Conservation (phyloP, 2,797 vertebrate genomes). For the Fistularia tabacaria region DNA sequence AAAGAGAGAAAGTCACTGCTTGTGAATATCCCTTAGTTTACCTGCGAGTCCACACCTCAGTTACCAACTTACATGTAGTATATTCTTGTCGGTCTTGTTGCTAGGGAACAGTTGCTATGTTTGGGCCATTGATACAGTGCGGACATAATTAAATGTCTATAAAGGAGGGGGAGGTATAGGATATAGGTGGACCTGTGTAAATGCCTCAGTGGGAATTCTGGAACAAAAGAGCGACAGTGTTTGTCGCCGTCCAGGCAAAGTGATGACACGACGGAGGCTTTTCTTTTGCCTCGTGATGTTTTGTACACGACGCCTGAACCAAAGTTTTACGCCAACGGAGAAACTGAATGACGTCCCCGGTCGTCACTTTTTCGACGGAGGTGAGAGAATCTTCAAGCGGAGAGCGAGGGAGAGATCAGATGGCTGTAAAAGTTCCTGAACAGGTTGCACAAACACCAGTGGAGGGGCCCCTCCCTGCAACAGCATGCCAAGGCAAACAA, state of each 20-base stretch:
- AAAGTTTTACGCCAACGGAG: no score
- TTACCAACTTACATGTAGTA: slow-evolving; percentile 71
- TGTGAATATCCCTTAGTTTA: slow-evolving; percentile 52
- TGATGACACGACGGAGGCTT: neutral
- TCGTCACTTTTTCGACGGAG: slow-evolving; percentile 10
- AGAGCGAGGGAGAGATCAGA: slow-evolving; percentile 57
- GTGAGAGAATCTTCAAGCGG: slow-evolving; percentile 41
- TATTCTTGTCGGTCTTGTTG: slow-evolving; percentile 76
- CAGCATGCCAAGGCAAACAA: slow-evolving; percentile 82
- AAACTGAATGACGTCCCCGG: no score
- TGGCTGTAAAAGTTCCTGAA: slow-evolving; percentile 77
- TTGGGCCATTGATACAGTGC: slow-evolving; percentile 66
- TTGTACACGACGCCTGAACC: no score
- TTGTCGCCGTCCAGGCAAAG: neutral
- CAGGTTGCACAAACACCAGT: slow-evolving; percentile 77
- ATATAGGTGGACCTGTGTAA: slow-evolving; percentile 35
- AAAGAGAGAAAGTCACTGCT: neutral
- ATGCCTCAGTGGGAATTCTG: slow-evolving; percentile 5
- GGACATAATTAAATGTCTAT: slow-evolving; percentile 73
- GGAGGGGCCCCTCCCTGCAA: slow-evolving; percentile 76
- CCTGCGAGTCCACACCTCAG: slow-evolving; percentile 66
- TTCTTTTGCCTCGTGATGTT: no score
- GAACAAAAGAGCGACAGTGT: slow-evolving; percentile 20
- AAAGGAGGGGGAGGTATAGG: slow-evolving; percentile 51
- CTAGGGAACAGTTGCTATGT: slow-evolving; percentile 78